Base-by-base conservation (phyloP, 1,140 invertebrate genomes). In the Microvelia longipes region DNA sequence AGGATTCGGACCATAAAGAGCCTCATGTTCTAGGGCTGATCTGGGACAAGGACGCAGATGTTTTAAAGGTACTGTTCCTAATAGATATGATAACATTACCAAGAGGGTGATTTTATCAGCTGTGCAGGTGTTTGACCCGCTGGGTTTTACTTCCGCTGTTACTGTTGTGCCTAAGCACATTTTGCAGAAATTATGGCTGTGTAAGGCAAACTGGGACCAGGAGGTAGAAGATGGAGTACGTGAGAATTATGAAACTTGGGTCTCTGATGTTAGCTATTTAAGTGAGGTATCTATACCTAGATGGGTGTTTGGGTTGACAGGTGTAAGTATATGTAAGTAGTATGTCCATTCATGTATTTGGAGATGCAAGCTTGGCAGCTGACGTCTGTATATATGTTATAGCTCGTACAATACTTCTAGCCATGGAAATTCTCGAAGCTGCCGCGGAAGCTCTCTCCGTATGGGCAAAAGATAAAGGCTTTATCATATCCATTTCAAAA, bases 331-430 rank as follows among this genome's bases (percentile, higher is more conserved):
- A 64, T 2, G 14, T 13, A 64, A 14, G 27, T 14, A 14, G 15
- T 26, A 26, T 62, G 11, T 13, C 29, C n/a, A 24, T 79, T 19
- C 78, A 80, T 70, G 69, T 75, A 1, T 80, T 79, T 69, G 72
- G 71, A 30, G 77, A 78, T 19, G 77, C 77, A 0, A 78, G 77
- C 29, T 71, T 70, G 35, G n/a, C n/a, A n/a, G n/a, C n/a, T n/a
- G n/a, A n/a, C n/a, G n/a, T n/a, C n/a, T n/a, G n/a, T n/a, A n/a
- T n/a, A n/a, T n/a, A n/a, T n/a, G n/a, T n/a, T n/a, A n/a, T n/a
- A n/a, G n/a, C n/a, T n/a, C n/a, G n/a, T n/a, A n/a, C n/a, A n/a
- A n/a, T n/a, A n/a, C n/a, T n/a, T n/a, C n/a, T n/a, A n/a, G n/a
- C n/a, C n/a, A n/a, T n/a, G n/a, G n/a, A n/a, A n/a, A n/a, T n/a